Evolutionary conservation across 2,113 vertebrate species (phyloP).

Genomic region (Hydropotes inermis): DNA sequence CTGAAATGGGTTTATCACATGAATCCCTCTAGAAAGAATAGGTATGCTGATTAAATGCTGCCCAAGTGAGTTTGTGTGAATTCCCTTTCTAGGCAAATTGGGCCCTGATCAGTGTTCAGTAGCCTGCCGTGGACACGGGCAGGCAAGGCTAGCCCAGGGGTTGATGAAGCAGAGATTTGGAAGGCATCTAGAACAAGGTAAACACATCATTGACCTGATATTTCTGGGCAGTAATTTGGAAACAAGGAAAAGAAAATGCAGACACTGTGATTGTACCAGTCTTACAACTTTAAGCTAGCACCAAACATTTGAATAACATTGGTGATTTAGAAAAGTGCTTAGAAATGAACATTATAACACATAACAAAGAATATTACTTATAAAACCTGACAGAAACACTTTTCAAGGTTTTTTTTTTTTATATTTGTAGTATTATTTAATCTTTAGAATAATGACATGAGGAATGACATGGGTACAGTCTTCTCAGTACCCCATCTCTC

Average conservation of each 20-base stretch:
- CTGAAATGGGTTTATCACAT: neutral
- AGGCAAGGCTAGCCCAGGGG: neutral
- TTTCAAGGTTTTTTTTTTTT: neutral
- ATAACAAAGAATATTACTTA: neutral
- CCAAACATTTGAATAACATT: neutral
- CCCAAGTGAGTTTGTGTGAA: neutral
- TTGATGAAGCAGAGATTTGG: neutral
- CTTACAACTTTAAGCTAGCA: neutral
- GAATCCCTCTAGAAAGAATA: neutral
- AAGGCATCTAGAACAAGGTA: neutral
- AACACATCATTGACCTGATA: neutral
- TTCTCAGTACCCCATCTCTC: neutral
- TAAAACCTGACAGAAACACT: neutral
- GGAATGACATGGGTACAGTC: neutral
- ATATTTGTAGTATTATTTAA: neutral
- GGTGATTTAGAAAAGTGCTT: neutral
- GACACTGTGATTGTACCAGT: neutral
- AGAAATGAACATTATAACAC: neutral
- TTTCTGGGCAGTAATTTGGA: neutral
- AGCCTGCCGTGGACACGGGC: neutral
- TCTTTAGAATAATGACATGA: neutral
- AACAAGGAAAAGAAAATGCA: neutral
- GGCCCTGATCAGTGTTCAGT: neutral
- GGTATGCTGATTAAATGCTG: neutral
- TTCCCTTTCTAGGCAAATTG: neutral